Percentiles rank a stretch among this genome's conserved stretches.
These are phyloP conservation scores for Drosophila insularis DNA, from an alignment of 1,140 invertebrate species.

Conservation along the genomic window DNA sequence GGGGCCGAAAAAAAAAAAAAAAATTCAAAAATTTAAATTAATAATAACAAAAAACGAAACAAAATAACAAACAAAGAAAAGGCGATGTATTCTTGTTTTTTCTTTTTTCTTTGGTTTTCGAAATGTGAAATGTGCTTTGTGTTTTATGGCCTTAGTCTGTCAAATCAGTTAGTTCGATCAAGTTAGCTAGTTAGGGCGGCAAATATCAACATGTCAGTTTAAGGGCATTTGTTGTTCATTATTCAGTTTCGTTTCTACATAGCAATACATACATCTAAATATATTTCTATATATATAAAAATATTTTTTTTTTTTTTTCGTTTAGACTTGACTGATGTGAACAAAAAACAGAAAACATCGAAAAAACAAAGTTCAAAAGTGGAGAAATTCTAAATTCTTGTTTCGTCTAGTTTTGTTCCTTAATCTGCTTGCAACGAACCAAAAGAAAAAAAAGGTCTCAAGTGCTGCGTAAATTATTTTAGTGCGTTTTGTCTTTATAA, in stretches of 20 bases:
- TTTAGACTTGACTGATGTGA: neutral
- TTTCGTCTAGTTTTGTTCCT: constrained; percentile 4
- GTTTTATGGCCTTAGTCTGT: neutral
- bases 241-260: neutral
- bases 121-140: neutral
- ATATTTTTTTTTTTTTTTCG: neutral
- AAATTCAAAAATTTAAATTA: too few species aligned
- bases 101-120: neutral
- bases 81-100: neutral
- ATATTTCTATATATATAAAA: constrained; percentile 2
- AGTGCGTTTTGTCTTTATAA: neutral
- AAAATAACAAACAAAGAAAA: neutral
- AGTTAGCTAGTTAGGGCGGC: neutral
- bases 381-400: constrained; percentile 5
- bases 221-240: constrained; percentile 5
- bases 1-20: constrained; percentile 10
- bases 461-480: constrained; percentile 42
- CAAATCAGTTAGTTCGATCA: neutral
- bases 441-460: constrained; percentile 13
- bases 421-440: too few species aligned
- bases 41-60: constrained; percentile 10
- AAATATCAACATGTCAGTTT: neutral
- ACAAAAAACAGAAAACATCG: too few species aligned
- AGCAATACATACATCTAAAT: neutral
- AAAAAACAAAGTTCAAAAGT: neutral